These are phyloP conservation scores for Sinocyclocheilus grahami DNA, from an alignment of 2,113 vertebrate species.

Conservation along the genomic window DNA sequence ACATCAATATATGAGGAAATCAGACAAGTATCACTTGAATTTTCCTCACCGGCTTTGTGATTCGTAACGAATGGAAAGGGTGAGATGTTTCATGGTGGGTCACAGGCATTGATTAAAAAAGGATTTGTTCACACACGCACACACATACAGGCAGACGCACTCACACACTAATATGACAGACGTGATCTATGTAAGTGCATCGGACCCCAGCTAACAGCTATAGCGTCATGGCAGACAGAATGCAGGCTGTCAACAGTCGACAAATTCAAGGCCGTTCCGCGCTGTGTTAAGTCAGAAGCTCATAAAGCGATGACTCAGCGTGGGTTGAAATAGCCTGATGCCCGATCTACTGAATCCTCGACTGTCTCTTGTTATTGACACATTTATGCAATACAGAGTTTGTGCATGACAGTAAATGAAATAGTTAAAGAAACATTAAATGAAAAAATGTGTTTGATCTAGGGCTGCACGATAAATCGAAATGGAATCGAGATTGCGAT, in stretches of 20 bases:
- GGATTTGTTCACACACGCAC: conserved; percentile 9
- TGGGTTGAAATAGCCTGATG: not conserved
- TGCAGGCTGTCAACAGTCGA: conserved; percentile 1
- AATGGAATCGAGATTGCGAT: too few species aligned
- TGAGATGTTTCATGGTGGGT: conserved; percentile 52
- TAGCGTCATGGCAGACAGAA: not conserved
- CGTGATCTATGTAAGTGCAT: conserved; percentile 18
- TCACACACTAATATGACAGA: conserved; percentile 17
- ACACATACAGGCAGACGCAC: conserved; percentile 22
- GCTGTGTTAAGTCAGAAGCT: conserved; percentile 4
- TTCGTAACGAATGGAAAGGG: not conserved
- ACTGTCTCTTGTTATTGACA: conserved; percentile 5
- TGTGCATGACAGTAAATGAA: not conserved
- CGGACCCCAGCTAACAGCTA: conserved; percentile 27
- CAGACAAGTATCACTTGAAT: conserved; percentile 52
- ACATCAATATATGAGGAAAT: conserved; percentile 49
- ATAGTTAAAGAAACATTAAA: not conserved
- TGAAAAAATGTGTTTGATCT: not conserved
- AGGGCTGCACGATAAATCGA: too few species aligned
- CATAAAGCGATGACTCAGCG: conserved; percentile 31
- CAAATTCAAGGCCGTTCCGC: conserved; percentile 9
- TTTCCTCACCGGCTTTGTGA: conserved; percentile 41
- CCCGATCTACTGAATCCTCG: not conserved
- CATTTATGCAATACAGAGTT: not conserved
- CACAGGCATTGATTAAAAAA: conserved; percentile 45